A percentile compares a stretch with the other conserved stretches of the same genome.
phyloP scores from a whole-genome alignment of 1,140 invertebrate genomes.

The Oncopeltus fasciatus region DNA sequence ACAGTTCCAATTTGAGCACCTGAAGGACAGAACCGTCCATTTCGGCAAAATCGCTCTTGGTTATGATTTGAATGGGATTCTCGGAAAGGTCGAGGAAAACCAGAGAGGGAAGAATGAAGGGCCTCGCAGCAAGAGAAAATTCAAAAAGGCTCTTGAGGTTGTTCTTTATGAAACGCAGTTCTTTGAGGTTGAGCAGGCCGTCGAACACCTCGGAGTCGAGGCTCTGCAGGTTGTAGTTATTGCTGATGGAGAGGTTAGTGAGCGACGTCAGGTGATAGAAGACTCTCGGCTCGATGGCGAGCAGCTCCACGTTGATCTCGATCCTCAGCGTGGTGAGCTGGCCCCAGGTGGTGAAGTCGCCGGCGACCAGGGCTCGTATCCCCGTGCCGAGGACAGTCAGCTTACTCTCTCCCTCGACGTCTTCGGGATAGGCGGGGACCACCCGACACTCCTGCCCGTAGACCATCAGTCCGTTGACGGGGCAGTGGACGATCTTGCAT shows the following conservation, averaged over 20 bases:
- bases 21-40: not conserved
- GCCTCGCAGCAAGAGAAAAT: not conserved
- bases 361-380: not conserved
- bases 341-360: not conserved
- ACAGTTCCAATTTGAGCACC: not conserved
- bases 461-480: not conserved
- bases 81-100: conserved; percentile 3
- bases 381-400: not conserved
- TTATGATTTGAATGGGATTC: not conserved
- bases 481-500: not conserved
- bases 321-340: not conserved
- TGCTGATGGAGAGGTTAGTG: conserved; percentile 3
- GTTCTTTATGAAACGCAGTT: conserved; percentile 33
- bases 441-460: not conserved
- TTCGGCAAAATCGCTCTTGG: not conserved
- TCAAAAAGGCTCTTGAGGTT: conserved; percentile 28
- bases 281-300: not conserved
- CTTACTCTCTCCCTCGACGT: not conserved
- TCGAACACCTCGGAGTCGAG: conserved; percentile 30
- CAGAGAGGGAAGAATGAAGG: not conserved
- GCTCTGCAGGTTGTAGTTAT: conserved; percentile 25
- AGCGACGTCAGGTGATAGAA: not conserved
- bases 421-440: not conserved
- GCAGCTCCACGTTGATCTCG: not conserved
- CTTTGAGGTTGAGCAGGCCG: conserved; percentile 28